Conservation (phyloP, 2,888 invertebrate species). For the Sphinx pinastri region DNA sequence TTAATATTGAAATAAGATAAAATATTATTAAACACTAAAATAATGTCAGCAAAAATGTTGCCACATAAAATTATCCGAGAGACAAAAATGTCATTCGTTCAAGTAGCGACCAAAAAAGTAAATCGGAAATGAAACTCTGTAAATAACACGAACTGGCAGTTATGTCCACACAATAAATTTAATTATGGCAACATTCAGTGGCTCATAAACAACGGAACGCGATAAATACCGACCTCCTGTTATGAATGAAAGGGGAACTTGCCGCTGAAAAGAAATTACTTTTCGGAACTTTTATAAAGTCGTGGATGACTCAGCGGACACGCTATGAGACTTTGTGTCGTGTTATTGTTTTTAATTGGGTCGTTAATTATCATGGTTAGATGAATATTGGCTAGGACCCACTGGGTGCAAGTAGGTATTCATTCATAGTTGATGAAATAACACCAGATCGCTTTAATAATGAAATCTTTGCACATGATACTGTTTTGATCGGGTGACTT, state of each 20-base stretch:
- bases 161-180: conserved; percentile 69
- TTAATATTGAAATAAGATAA: neutral
- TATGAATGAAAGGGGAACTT: conserved; percentile 35
- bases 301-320: neutral
- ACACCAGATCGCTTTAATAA: no score
- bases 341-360: no score
- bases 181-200: conserved; percentile 62
- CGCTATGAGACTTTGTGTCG: no score
- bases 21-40: neutral
- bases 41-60: neutral
- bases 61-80: neutral
- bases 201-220: conserved; percentile 50
- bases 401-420: no score
- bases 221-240: conserved; percentile 34
- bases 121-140: conserved; percentile 67
- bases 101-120: conserved; percentile 35
- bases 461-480: no score
- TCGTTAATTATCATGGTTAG: no score
- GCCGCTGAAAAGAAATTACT: conserved; percentile 3
- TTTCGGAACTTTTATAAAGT: neutral
- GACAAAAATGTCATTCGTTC: neutral
- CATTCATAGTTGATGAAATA: no score
- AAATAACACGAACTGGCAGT: conserved; percentile 63
- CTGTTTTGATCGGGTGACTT: no score
- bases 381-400: no score